Percentiles rank a stretch among this genome's conserved stretches.
phyloP scores from a whole-genome alignment of 2,113 vertebrate species.

The Plectropomus leopardus region DNA sequence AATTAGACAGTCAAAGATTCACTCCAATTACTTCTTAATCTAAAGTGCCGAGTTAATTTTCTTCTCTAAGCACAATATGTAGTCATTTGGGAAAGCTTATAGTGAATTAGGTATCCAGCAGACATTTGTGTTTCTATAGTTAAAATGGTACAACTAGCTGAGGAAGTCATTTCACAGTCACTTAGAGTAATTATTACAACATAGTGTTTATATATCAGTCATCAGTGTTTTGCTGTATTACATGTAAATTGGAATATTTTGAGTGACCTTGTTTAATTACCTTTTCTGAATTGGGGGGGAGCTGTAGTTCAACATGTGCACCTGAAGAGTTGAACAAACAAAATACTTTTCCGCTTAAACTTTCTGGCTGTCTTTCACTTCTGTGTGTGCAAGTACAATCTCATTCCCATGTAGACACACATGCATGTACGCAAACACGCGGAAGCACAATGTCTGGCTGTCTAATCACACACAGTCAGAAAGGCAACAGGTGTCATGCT shows the following conservation, averaged over 20 bases:
- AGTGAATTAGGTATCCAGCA: slow-evolving; percentile 23
- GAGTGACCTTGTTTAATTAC: not conserved
- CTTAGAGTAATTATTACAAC: slow-evolving; percentile 5
- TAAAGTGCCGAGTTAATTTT: slow-evolving; percentile 41
- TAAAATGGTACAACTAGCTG: slow-evolving; percentile 5
- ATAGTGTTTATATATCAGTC: not conserved
- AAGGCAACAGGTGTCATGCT: slow-evolving; percentile 20
- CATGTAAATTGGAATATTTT: not conserved
- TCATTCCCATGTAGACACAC: not conserved
- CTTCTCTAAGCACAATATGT: slow-evolving; percentile 30
- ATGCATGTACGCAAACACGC: not conserved
- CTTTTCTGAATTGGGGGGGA: not conserved
- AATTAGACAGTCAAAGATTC: slow-evolving; percentile 47
- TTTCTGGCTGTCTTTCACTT: not conserved
- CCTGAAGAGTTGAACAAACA: not conserved
- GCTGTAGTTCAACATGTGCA: not conserved
- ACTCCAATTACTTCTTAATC: slow-evolving; percentile 43
- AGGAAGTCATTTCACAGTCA: slow-evolving; percentile 37
- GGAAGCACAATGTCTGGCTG: not conserved
- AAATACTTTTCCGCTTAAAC: not conserved
- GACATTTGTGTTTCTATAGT: not conserved
- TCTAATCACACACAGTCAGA: slow-evolving; percentile 43
- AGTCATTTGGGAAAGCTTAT: slow-evolving; percentile 39
- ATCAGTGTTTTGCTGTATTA: slow-evolving; percentile 4
- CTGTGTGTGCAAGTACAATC: not conserved